Evolutionary conservation across 2,888 invertebrate genomes (phyloP), one percentile per base, ranked within the genome.

Genomic region (Eulithis prunata): DNA sequence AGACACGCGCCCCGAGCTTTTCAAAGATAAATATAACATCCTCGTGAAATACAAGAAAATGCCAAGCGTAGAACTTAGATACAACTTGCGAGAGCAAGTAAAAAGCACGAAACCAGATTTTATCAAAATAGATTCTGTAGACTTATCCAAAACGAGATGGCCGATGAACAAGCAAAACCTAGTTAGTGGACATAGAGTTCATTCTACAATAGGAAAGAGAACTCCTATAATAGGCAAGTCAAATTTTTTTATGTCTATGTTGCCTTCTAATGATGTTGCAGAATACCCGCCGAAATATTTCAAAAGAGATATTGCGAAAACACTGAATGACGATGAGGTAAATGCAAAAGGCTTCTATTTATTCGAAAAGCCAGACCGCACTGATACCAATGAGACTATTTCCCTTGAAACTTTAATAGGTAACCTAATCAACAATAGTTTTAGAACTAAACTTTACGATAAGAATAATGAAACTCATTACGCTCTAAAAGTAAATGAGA

Each of bases 61-160:
- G 60, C 89, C 90, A 11, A 86, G 84, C 74, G 75, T 89, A 5
- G 81, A 89, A 71, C 71, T 91, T n/a, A 83, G 78, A 65, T 90
- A 91, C 54, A 87, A 87, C 66, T 75, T 88, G 45, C 78, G 86
- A 45, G 90, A 91, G 65, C 88, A 89, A 71, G 82, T 90, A 0
- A 90, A 84, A 69, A 84, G 88, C 60, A 82, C 76, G 62, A 89
- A 85, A 66, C 75, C 83, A 38, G 83, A 86, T 11, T 69, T 75
- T 57, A 41, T 79, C 0, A 87, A 80, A 72, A 65, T 70, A 47
- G 85, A 87, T 49, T 78, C 74, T 11, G 68, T 79, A 6, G 86
- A 86, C 52, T 72, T 85, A 8, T 83, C 85, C 0, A 87, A 83
- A 65, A 84, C 86, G 49, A 84, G 87, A 69, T 90, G 90, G 90